Conservation (phyloP, 2,888 invertebrate genomes). For the Halocaridina rubra region DNA sequence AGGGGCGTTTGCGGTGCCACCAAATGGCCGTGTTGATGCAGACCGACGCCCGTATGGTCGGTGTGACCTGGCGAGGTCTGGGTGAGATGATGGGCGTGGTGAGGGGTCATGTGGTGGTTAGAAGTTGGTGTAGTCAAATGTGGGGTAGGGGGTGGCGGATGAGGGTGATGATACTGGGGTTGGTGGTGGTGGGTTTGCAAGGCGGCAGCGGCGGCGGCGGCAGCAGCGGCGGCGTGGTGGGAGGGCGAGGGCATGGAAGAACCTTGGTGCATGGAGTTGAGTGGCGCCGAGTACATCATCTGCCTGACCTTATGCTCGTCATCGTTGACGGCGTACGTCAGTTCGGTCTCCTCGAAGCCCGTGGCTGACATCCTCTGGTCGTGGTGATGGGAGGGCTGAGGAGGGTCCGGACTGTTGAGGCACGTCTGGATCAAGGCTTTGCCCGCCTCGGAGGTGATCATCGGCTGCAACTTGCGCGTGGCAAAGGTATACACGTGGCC, state of each 20-base stretch:
- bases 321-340: slow-evolving; percentile 86
- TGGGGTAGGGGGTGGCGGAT: slow-evolving; percentile 73
- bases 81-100: slow-evolving; percentile 40
- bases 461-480: slow-evolving; percentile 97
- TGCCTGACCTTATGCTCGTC: slow-evolving; percentile 97
- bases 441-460: slow-evolving; percentile 94
- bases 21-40: slow-evolving; percentile 64
- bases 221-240: slow-evolving; percentile 69
- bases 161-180: slow-evolving; percentile 68
- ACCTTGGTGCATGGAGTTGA: slow-evolving; percentile 74
- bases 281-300: slow-evolving; percentile 85
- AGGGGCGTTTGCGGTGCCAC: slow-evolving; percentile 57
- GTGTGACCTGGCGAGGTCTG: slow-evolving; percentile 74
- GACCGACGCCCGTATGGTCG: slow-evolving; percentile 71
- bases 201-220: slow-evolving; percentile 73
- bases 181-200: slow-evolving; percentile 72
- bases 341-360: slow-evolving; percentile 98
- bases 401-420: slow-evolving; percentile 94
- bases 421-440: slow-evolving; percentile 99
- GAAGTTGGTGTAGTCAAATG: slow-evolving; percentile 66
- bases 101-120: slow-evolving; percentile 61
- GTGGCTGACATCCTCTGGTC: slow-evolving; percentile 98
- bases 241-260: slow-evolving; percentile 65
- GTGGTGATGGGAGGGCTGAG: slow-evolving; percentile 66
- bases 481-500: slow-evolving; percentile 99